Conservation (phyloP, 2,888 invertebrate species). For the Dynastes tityus region DNA sequence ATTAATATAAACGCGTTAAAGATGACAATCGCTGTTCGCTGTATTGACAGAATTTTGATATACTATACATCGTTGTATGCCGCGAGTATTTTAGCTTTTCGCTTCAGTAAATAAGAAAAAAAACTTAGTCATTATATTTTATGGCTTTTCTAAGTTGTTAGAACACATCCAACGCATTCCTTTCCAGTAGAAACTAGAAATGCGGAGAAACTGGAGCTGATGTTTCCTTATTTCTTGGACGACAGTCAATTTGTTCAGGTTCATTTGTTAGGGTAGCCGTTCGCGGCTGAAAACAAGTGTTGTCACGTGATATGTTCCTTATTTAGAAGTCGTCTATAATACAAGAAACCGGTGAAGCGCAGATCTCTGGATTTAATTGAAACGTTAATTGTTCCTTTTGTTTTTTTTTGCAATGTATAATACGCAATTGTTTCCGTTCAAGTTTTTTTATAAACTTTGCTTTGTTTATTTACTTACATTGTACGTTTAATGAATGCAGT, state of each 20-base stretch:
- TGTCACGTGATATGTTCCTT: not conserved
- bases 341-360: not conserved
- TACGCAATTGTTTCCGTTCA: not conserved
- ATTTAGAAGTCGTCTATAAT: not conserved
- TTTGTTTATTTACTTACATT: not conserved
- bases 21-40: no score
- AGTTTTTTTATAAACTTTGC: not conserved
- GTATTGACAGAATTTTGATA: not conserved
- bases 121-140: not conserved
- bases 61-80: not conserved
- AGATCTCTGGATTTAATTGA: not conserved
- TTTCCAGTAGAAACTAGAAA: not conserved
- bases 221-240: not conserved
- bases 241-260: constrained; percentile 5
- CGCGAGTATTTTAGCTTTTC: not conserved
- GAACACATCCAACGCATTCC: not conserved
- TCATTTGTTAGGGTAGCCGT: not conserved
- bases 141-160: constrained; percentile 8
- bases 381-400: not conserved
- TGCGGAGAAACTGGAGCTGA: not conserved
- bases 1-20: not conserved
- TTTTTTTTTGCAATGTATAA: not conserved
- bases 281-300: not conserved
- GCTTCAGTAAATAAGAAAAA: not conserved
- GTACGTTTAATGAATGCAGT: not conserved